phyloP scores from a whole-genome alignment of 2,797 vertebrate genomes.

The Chaetodon trifasciatus region DNA sequence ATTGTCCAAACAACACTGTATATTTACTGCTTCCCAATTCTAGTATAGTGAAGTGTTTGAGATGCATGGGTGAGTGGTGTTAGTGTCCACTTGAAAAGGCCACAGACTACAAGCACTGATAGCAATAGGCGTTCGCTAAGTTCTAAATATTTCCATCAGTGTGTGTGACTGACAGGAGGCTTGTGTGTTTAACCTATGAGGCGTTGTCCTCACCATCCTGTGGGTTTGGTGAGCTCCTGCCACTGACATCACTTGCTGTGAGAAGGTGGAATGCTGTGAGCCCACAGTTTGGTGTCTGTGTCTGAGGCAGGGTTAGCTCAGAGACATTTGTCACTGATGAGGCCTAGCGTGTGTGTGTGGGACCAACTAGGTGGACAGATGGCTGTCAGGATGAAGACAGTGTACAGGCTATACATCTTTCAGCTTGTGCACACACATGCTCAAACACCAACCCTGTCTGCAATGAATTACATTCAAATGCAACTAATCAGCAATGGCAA shows the following conservation, averaged over 20 bases:
- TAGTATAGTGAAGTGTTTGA: background rate
- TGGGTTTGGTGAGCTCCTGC: constrained; percentile 44
- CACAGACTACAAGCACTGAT: background rate
- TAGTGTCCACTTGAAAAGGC: background rate
- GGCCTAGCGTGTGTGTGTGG: background rate
- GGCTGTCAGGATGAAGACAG: constrained; percentile 7
- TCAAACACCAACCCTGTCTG: background rate
- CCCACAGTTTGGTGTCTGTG: constrained; percentile 8
- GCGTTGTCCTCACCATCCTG: constrained; percentile 3
- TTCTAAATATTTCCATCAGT: background rate
- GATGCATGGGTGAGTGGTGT: background rate
- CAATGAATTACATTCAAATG: background rate
- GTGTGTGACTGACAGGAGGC: constrained; percentile 26
- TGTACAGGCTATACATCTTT: background rate
- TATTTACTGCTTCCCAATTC: background rate
- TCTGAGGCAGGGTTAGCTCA: background rate
- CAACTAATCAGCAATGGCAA: background rate
- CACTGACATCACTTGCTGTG: constrained; percentile 43
- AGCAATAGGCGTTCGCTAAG: constrained; percentile 3
- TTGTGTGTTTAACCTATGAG: constrained; percentile 45
- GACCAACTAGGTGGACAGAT: constrained; percentile 7
- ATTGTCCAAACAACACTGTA: background rate
- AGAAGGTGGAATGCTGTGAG: constrained; percentile 34
- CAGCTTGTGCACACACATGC: constrained; percentile 1
- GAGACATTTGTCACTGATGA: constrained; percentile 6